phyloP scores from a whole-genome alignment of 1,140 invertebrate species.

The Harpegnathos saltator region DNA sequence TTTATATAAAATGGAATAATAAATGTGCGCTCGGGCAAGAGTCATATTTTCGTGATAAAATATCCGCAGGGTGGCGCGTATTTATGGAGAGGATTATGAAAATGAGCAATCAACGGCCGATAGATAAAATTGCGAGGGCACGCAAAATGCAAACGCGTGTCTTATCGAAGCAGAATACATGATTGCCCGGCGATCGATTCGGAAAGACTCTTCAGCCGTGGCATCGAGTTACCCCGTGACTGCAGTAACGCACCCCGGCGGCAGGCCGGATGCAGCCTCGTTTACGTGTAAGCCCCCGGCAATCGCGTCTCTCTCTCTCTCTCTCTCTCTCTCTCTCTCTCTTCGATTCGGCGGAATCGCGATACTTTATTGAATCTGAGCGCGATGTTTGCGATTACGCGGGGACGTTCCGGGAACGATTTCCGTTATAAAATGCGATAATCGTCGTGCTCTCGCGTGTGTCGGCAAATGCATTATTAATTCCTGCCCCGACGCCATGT shows the following conservation, averaged over 20 bases:
- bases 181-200: slow-evolving; percentile 15
- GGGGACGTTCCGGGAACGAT: slow-evolving; percentile 54
- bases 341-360: slow-evolving; percentile 43
- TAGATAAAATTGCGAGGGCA: background rate
- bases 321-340: no score
- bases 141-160: background rate
- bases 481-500: slow-evolving; percentile 57
- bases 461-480: slow-evolving; percentile 67
- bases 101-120: background rate
- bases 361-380: slow-evolving; percentile 62
- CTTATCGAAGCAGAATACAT: background rate
- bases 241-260: background rate
- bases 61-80: background rate
- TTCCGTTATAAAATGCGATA: slow-evolving; percentile 70
- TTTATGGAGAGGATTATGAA: background rate
- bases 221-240: background rate
- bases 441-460: slow-evolving; percentile 42
- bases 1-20: background rate
- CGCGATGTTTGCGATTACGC: slow-evolving; percentile 63
- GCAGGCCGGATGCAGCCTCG: background rate
- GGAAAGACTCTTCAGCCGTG: slow-evolving; percentile 12
- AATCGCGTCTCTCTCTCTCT: no score
- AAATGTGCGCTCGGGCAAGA: background rate
- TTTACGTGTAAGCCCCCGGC: slow-evolving; percentile 1
- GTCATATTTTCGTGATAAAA: background rate